Percentiles rank a stretch among this genome's conserved stretches.
phyloP scores from a whole-genome alignment of 37 sponge, comb jelly and placozoan species.

The Sycon ciliatum region DNA sequence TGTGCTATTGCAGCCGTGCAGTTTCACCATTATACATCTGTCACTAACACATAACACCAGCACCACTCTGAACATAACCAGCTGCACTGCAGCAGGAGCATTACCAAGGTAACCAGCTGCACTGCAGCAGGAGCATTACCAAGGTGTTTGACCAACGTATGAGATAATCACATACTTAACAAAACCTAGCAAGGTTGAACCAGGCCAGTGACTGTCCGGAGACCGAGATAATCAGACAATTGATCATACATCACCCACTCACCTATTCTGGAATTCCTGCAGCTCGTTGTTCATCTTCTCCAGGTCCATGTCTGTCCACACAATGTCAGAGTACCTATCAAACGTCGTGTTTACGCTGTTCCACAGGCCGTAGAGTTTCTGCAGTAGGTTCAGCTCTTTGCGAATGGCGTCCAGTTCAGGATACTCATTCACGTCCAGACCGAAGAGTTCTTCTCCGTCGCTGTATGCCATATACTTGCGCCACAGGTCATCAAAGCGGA shows the following conservation, averaged over 20 bases:
- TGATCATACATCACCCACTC: neutral
- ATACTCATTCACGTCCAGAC: conserved; percentile 74
- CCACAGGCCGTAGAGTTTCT: conserved; percentile 90
- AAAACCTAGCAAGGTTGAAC: no score
- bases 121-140: no score
- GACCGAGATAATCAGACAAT: no score
- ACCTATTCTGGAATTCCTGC: conserved; percentile 92
- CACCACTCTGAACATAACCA: no score
- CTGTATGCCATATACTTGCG: conserved; percentile 67
- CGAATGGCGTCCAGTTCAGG: conserved; percentile 56
- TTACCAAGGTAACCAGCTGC: no score
- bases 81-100: no score
- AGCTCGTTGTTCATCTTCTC: conserved; percentile 91
- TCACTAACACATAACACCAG: no score
- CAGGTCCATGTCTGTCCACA: conserved; percentile 89
- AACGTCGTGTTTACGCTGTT: conserved; percentile 76
- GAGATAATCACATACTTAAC: no score
- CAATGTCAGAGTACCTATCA: conserved; percentile 86
- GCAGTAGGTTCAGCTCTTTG: conserved; percentile 78
- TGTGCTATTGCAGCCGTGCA: no score
- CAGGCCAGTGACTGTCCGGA: no score
- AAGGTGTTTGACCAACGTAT: no score
- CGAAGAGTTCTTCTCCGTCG: conserved; percentile 92
- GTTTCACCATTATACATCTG: no score
- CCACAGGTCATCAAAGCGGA: conserved; percentile 5